These are phyloP conservation scores for Notarius quadriscutis DNA, from an alignment of 2,113 vertebrate genomes.

Conservation along the genomic window DNA sequence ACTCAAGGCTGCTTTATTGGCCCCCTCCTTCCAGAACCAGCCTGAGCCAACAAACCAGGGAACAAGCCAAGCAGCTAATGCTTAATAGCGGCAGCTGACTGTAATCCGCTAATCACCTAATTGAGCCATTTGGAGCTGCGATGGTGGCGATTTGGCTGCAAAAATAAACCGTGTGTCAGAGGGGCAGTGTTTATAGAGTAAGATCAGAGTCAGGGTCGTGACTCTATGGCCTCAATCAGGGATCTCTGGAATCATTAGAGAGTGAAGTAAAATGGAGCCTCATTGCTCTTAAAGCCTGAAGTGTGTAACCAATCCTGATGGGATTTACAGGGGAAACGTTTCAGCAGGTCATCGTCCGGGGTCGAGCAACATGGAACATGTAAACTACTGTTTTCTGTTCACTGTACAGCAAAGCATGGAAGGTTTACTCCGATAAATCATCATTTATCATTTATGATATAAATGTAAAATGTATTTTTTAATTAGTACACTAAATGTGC, in stretches of 20 bases:
- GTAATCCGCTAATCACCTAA: slow-evolving; percentile 51
- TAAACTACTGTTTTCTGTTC: neutral
- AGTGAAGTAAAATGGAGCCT: neutral
- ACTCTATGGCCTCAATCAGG: slow-evolving; percentile 13
- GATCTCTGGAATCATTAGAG: neutral
- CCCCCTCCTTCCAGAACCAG: neutral
- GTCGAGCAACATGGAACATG: neutral
- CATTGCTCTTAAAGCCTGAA: neutral
- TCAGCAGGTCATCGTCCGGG: neutral
- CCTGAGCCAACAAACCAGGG: slow-evolving; percentile 1
- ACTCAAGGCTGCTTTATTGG: slow-evolving; percentile 25
- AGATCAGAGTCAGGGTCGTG: slow-evolving; percentile 29
- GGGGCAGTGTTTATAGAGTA: slow-evolving; percentile 43
- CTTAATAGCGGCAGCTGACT: slow-evolving; percentile 39
- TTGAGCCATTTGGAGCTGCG: slow-evolving; percentile 37
- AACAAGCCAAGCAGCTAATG: neutral
- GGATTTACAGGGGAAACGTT: neutral
- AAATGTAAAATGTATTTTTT: neutral
- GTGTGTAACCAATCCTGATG: neutral
- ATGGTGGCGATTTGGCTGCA: slow-evolving; percentile 46
- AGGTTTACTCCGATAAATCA: neutral
- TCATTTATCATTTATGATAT: too few relatives aligned
- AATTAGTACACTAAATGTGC: neutral
- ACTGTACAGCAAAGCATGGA: neutral
- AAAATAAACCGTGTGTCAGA: slow-evolving; percentile 52